Base-by-base conservation (phyloP, 2,113 vertebrate species). In the Prunella fulvescens region DNA sequence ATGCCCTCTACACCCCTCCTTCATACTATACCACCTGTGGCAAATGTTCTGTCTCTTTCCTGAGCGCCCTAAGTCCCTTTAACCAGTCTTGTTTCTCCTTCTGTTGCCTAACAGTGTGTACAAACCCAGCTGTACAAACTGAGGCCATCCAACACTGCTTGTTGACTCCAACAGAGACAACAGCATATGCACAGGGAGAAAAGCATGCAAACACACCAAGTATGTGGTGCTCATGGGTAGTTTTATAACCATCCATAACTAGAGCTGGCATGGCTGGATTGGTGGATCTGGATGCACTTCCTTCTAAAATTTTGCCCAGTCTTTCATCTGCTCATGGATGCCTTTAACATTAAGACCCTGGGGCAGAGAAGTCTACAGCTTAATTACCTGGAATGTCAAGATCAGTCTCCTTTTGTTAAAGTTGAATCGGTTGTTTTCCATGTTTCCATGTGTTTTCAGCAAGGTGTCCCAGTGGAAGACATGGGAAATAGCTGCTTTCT, bases 21-120 rank as follows among this genome's bases (percentile, higher is more conserved):
- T 39, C 10, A 3, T 56, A 7, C 33, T 57, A 0, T 25, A 7
- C 6, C 9, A 25, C 12, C 31, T 50, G 48, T n/a, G 33, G 5
- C 40, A 83, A 18, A 14, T 14, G 7, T 66, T 51, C 53, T 44
- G 5, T 76, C 39, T 69, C 29, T 81, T 72, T 37, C n/a, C 26
- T 29, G 47, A 2, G 14, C 37, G 22, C 10, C 33, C 7, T 19
- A 15, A 51, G 22, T 80, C 22, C 50, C 80, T 76, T 53, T 7
- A 83, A 11, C n/a, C 11, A 33, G 14, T 72, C 37, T 80, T 60
- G 33, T 77, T 94, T 76, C 20, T 90, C 19, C 37, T 53, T 60
- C 19, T 69, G 20, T 77, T 73, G 51, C 24, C 40, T 35, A 35
- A 37, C 29, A 57, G 47, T 20, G 1, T 23, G 23, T 70, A 31